Base-by-base conservation (phyloP, 2,113 vertebrate species). In the Condylura cristata region DNA sequence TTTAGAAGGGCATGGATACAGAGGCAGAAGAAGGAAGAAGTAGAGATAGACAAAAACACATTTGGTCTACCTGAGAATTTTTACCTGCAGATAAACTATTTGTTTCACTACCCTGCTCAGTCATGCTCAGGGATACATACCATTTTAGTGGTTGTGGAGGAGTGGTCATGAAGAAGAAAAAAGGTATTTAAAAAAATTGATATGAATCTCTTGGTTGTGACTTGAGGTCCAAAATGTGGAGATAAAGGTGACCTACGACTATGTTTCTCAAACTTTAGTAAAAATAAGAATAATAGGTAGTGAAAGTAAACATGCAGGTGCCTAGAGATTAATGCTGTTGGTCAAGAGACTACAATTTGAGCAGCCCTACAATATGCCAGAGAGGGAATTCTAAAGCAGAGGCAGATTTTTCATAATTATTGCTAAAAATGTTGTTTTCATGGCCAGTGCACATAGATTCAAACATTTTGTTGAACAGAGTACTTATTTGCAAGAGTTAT, bases 391-490 rank as follows among this genome's bases (percentile, higher is more conserved):
- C 30, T 32, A 71, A 92, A 89, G 22, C 34, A 86, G 51, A 30
- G 10, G 44, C 63, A 39, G 6, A 86, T 22, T 44, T 44, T 56
- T 65, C 16, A 79, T 85, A 87, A 76, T 84, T 80, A 84, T 41
- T 92, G 53, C 60, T 93, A 61, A 96, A 91, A 76, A 61, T 53
- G 94, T 28, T 85, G n/a, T 93, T 94, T 91, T 89, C 41, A 74
- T 66, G 81, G 48, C 3, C 37, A 68, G 53, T 5, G 14, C 5
- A 46, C 76, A 9, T n/a, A 86, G 34, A 12, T 81, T 81, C 34
- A 60, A n/a, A 88, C 44, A 26, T 75, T 88, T 65, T 90, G 11
- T 90, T 58, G 65, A 71, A 89, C 30, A 89, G 8, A 93, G 39
- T 32, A 60, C 12, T 80, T 83, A 86, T 18, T 96, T 34, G 79